phyloP scores from a whole-genome alignment of 2,888 invertebrate genomes.

The Molanna angustata region DNA sequence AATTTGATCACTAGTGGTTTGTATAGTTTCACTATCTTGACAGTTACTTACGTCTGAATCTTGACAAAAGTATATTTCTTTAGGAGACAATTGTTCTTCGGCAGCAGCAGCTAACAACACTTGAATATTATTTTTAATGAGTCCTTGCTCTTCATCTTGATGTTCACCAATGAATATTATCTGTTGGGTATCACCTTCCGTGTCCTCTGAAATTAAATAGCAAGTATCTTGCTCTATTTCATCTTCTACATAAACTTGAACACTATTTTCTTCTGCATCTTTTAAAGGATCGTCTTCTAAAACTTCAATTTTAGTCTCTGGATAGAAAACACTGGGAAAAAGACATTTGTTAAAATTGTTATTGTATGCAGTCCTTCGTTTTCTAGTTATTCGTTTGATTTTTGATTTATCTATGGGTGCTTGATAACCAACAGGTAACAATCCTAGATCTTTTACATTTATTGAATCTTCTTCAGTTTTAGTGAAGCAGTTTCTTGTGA shows the following conservation, averaged over 20 bases:
- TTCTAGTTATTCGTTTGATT: slow-evolving; percentile 23
- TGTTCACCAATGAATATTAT: slow-evolving; percentile 22
- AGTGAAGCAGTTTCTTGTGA: slow-evolving; percentile 15
- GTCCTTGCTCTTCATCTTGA: slow-evolving; percentile 1
- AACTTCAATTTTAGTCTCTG: too few relatives aligned
- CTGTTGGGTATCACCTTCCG: slow-evolving; percentile 17
- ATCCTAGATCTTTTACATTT: slow-evolving; percentile 11
- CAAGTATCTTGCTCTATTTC: background rate
- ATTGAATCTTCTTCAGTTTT: background rate
- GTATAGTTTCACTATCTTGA: background rate
- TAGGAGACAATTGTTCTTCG: slow-evolving; percentile 6
- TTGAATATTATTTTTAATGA: slow-evolving; percentile 23
- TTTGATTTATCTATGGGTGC: slow-evolving; percentile 21
- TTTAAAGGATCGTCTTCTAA: slow-evolving; percentile 8
- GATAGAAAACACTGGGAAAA: too few relatives aligned
- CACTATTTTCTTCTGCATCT: background rate
- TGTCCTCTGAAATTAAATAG: slow-evolving; percentile 1
- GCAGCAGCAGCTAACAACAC: slow-evolving; percentile 28
- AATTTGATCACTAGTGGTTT: slow-evolving; percentile 3
- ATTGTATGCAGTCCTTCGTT: slow-evolving; percentile 12
- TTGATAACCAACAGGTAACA: slow-evolving; percentile 23
- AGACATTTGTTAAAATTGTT: too few relatives aligned
- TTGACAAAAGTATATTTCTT: slow-evolving; percentile 15
- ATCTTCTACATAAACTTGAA: background rate
- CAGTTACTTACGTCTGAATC: slow-evolving; percentile 6